phyloP scores from a whole-genome alignment of 2,888 invertebrate species.

The Tyria jacobaeae region DNA sequence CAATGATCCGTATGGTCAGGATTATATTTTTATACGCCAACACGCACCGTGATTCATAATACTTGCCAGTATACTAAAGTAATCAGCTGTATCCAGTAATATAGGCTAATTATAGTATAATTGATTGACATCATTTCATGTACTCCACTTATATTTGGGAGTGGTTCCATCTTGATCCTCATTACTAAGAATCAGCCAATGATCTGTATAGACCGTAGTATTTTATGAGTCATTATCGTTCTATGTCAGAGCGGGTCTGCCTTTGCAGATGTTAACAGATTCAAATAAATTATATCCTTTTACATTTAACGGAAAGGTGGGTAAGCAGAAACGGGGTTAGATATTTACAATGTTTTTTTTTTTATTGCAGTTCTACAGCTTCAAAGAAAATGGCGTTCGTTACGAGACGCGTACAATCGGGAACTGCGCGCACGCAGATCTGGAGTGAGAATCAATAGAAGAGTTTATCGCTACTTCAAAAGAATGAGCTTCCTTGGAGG shows the following conservation, averaged over 20 bases:
- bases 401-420: constrained; percentile 78
- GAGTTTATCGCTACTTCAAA: constrained; percentile 79
- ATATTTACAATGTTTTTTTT: no score
- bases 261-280: no score
- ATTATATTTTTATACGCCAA: background rate
- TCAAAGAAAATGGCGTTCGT: constrained; percentile 80
- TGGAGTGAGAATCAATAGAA: constrained; percentile 60
- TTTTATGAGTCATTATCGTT: no score
- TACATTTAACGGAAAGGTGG: no score
- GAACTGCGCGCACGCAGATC: constrained; percentile 70
- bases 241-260: no score
- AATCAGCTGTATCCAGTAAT: background rate
- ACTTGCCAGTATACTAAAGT: background rate
- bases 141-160: no score
- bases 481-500: constrained; percentile 78
- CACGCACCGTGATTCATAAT: background rate
- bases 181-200: no score
- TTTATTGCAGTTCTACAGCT: constrained; percentile 70
- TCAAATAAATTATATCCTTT: no score
- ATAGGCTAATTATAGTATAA: background rate
- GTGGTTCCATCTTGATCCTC: background rate
- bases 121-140: background rate
- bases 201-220: no score
- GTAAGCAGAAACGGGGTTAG: no score
- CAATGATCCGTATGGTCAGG: background rate